These are phyloP conservation scores for Poeciliopsis retropinna DNA, from an alignment of 2,113 vertebrate genomes.

Conservation along the genomic window DNA sequence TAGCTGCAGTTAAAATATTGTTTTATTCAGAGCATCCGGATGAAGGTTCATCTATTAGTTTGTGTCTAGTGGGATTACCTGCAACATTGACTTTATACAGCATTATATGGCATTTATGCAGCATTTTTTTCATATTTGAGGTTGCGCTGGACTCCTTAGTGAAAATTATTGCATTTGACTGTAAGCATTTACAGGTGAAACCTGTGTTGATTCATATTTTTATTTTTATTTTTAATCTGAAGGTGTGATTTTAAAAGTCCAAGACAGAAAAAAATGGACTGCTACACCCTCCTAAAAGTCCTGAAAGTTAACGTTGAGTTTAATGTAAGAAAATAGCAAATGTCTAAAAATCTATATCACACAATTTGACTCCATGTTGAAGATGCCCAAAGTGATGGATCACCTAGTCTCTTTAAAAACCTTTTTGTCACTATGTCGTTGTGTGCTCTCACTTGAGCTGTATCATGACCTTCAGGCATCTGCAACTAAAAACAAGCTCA, in stretches of 20 bases:
- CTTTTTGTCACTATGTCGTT: constrained; percentile 14
- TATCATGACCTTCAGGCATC: constrained; percentile 43
- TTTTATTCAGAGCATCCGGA: no score
- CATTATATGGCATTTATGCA: neutral
- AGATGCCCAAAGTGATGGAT: no score
- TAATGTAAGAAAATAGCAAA: neutral
- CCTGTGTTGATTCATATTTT: no score
- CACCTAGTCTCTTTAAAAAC: no score
- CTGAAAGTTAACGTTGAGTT: neutral
- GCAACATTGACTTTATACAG: neutral
- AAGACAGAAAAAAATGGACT: no score
- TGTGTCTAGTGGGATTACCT: neutral
- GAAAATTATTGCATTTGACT: neutral
- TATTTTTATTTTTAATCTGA: no score
- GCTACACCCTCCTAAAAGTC: no score
- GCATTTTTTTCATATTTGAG: neutral
- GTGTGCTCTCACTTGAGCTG: constrained; percentile 46
- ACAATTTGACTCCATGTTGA: no score
- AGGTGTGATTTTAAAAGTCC: no score
- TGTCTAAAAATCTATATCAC: neutral
- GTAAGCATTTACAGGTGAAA: neutral
- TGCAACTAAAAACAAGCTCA: constrained; percentile 34
- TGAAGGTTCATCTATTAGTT: neutral
- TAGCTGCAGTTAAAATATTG: no score
- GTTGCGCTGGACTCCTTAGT: neutral